A percentile compares a stretch with the other conserved stretches of the same genome.
Evolutionary conservation across 2,113 vertebrate species (phyloP).

Genomic region (Notothenia coriiceps): DNA sequence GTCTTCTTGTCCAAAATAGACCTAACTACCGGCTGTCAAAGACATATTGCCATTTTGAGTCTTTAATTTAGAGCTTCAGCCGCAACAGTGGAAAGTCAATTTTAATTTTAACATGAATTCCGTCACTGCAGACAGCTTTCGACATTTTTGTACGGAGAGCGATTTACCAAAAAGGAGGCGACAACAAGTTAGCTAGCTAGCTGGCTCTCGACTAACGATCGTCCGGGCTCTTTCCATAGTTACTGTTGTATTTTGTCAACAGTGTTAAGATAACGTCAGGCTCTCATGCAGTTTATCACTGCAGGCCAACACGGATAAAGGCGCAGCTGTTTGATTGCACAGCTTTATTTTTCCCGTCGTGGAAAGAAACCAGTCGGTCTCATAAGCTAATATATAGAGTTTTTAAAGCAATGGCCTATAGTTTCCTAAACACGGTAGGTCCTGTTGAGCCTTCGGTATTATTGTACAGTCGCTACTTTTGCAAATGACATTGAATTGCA

Average conservation of each 20-base stretch:
- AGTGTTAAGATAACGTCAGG: background rate
- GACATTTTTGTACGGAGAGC: constrained; percentile 12
- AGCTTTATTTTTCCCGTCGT: background rate
- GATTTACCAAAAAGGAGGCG: constrained; percentile 42
- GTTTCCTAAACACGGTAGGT: constrained; percentile 72
- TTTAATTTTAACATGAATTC: constrained; percentile 59
- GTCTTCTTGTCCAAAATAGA: constrained; percentile 54
- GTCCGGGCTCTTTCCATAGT: background rate
- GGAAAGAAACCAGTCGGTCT: background rate
- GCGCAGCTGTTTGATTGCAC: background rate
- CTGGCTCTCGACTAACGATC: constrained; percentile 2
- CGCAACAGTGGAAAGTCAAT: background rate
- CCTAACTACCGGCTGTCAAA: background rate
- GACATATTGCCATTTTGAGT: background rate
- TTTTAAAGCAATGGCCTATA: constrained; percentile 60
- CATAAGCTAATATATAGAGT: constrained; percentile 28
- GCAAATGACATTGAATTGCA: no score
- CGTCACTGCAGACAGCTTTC: constrained; percentile 1
- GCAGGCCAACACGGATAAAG: background rate
- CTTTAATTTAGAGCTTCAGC: background rate
- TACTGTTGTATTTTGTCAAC: background rate
- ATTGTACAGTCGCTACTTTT: no score
- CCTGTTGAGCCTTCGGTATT: no score
- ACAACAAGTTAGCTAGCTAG: constrained; percentile 76
- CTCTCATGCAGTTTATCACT: background rate